Evolutionary conservation across 2,888 invertebrate species (phyloP), one percentile per base, ranked within the genome.

Genomic region (Sminthurinus aureus): DNA sequence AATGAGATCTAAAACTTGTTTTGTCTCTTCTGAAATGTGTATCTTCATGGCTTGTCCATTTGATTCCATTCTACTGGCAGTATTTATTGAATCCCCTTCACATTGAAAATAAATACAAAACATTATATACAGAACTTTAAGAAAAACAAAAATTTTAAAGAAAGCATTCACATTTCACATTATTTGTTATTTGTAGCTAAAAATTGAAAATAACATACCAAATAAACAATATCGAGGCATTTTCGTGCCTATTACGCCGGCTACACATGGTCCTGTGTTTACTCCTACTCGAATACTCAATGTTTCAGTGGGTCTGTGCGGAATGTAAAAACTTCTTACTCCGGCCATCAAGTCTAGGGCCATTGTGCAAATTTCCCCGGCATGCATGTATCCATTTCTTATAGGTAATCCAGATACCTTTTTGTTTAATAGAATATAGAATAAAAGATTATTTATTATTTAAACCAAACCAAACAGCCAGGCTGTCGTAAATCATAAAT

Each of bases 221-320:
- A 93, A 93, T 66, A 93, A 91, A 87, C 93, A 93, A 89, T 93
- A 93, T 75, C 93, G 91, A 0, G 93, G 93, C 92, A 93, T 93
- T 52, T 90, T 89, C 80, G 89, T 89, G 0, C 91, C 91, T 4
- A 91, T 90, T 15, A 91, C 90, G 0, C 91, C 93, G 0, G 93
- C 93, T 13, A 93, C 93, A 84, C 93, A 93, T 0, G 93, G 92
- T 13, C 94, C 94, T 0, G 93, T 93, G 90, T 94, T 93, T 87
- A 93, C 91, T 0, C 93, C 93, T 0, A 92, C 92, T 1, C 93
- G 90, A 82, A 93, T 91, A 85, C 91, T 89, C 20, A 93, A 89
- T n/a, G 90, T 89, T 85, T 92, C 91, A 0, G 89, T 89, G 0
- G 92, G 92, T 80, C 91, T 89, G 87, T 93, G 93, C 0, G 93